Percentiles rank a stretch among this genome's conserved stretches.
These are phyloP conservation scores for Hydropotes inermis DNA, from an alignment of 2,113 vertebrate genomes.

Conservation along the genomic window DNA sequence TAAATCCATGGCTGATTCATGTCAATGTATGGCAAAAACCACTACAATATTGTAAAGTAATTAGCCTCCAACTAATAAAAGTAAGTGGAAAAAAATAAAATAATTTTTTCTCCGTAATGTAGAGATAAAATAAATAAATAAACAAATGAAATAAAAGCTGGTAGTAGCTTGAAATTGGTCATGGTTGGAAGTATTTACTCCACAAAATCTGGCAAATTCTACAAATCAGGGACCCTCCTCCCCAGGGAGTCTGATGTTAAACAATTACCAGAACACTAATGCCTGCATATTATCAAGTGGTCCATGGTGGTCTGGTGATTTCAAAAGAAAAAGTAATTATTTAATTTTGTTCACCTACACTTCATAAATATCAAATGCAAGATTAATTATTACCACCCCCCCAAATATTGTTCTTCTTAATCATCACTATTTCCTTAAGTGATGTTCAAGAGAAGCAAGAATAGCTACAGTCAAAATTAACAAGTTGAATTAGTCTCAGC, in stretches of 20 bases:
- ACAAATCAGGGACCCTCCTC: not conserved
- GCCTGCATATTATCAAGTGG: not conserved
- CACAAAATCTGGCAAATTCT: not conserved
- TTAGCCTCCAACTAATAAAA: no score
- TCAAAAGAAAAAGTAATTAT: not conserved
- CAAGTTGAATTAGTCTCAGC: not conserved
- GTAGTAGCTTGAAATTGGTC: not conserved
- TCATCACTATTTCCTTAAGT: constrained; percentile 35
- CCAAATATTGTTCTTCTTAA: constrained; percentile 19
- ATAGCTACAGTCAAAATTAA: not conserved
- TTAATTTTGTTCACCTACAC: not conserved
- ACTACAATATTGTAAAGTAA: no score
- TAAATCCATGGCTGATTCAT: no score
- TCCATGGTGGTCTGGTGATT: not conserved
- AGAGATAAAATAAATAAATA: no score
- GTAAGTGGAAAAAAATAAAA: no score
- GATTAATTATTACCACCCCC: not conserved
- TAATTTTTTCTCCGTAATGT: no score
- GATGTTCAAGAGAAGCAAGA: not conserved
- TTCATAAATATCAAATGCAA: not conserved
- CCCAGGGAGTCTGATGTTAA: not conserved
- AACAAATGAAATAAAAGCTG: not conserved
- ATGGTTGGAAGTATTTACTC: not conserved
- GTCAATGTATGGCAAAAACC: no score
- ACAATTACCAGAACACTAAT: not conserved